Evolutionary conservation across 2,888 invertebrate genomes (phyloP).

Genomic region (Polyploca ridens): DNA sequence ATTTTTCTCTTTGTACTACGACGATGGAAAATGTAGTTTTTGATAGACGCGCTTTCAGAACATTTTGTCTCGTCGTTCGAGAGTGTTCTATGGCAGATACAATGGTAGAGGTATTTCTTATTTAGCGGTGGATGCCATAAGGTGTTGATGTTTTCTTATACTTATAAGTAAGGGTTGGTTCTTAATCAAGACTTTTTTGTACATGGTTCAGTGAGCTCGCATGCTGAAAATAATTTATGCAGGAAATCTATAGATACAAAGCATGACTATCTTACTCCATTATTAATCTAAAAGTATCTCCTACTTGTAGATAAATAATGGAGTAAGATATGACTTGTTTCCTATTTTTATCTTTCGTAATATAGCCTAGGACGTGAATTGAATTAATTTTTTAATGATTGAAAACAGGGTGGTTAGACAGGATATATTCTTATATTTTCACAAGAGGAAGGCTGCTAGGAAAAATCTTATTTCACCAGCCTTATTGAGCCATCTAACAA

Average conservation of each 20-base stretch:
- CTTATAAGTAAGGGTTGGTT: conserved; percentile 33
- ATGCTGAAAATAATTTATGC: background rate
- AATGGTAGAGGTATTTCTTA: conserved; percentile 67
- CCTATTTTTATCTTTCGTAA: too few species aligned
- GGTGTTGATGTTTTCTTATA: conserved; percentile 30
- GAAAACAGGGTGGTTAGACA: too few species aligned
- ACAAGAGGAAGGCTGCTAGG: too few species aligned
- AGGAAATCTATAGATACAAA: background rate
- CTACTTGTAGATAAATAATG: too few species aligned
- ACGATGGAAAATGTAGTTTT: conserved; percentile 60
- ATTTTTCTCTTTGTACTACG: conserved; percentile 55
- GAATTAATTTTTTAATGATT: too few species aligned
- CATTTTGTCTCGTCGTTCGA: conserved; percentile 45
- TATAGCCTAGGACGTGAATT: too few species aligned
- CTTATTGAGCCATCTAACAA: too few species aligned
- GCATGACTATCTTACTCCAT: too few species aligned
- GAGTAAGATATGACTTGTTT: too few species aligned
- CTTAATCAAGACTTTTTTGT: conserved; percentile 25
- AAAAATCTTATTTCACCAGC: too few species aligned
- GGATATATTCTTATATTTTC: too few species aligned
- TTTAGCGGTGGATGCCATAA: conserved; percentile 55
- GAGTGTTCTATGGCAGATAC: conserved; percentile 53
- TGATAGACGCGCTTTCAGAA: conserved; percentile 55
- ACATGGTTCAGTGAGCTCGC: conserved; percentile 19
- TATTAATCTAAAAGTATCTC: too few species aligned